Evolutionary conservation across 2,888 invertebrate genomes (phyloP).

Genomic region (Oligia latruncula): DNA sequence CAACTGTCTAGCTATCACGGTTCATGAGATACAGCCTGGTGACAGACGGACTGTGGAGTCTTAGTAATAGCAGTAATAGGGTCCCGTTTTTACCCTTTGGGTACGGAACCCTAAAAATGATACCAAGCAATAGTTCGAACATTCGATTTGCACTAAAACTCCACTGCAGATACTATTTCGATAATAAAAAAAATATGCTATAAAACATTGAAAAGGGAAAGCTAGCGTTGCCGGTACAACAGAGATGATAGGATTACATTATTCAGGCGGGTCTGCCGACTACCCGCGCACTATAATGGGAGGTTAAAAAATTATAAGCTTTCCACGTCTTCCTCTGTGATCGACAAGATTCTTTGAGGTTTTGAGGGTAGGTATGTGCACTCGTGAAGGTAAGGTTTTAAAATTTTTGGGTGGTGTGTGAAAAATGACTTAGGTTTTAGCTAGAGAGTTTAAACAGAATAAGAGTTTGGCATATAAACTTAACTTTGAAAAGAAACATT

Average conservation of each 20-base stretch:
- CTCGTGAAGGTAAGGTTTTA: constrained; percentile 9
- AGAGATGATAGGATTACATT: constrained; percentile 66
- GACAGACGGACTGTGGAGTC: too few relatives aligned
- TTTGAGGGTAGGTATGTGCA: neutral
- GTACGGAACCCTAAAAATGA: neutral
- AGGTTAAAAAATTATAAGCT: constrained; percentile 66
- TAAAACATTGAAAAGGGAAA: constrained; percentile 58
- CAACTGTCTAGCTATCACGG: too few relatives aligned
- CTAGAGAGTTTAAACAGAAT: neutral
- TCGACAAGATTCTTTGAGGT: constrained; percentile 39
- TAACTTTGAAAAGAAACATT: neutral
- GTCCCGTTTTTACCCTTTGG: too few relatives aligned
- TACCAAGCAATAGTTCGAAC: constrained; percentile 3
- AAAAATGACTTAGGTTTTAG: neutral
- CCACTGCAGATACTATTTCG: constrained; percentile 36
- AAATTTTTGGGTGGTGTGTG: neutral
- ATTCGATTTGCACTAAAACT: constrained; percentile 48
- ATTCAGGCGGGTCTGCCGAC: constrained; percentile 64
- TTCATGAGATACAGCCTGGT: too few relatives aligned
- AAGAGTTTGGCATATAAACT: neutral
- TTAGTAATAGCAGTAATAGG: too few relatives aligned
- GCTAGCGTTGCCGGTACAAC: constrained; percentile 47
- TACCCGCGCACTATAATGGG: constrained; percentile 55
- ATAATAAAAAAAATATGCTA: constrained; percentile 56
- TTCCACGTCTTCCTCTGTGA: constrained; percentile 47